Base-by-base conservation (phyloP, 2,113 vertebrate genomes). In the Chaetops frenatus region DNA sequence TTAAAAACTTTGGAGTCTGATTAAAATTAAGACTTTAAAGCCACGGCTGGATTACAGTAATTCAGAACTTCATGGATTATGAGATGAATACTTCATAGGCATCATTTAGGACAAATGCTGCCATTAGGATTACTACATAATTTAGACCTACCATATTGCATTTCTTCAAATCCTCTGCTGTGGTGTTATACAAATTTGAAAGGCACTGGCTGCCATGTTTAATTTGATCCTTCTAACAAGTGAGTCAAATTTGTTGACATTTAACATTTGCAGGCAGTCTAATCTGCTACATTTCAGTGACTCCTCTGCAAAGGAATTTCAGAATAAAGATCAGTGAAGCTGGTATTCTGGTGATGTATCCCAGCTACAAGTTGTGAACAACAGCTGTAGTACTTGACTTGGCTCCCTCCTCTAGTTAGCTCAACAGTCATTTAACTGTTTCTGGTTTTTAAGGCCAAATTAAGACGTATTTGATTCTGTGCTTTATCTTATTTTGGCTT, bases 21-120 rank as follows among this genome's bases (percentile, higher is more conserved):
- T 96, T 97, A 90, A 96, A 95, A 90, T 51, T 15, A 90, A 86
- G 87, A 94, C 91, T 90, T 96, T 86, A 87, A 95, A 96, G 20
- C 85, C 65, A 47, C 38, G 42, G 70, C 25, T 95, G 82, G 88
- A 95, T 91, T 96, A 95, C 71, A 83, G 79, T 45, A 94, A 96
- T 92, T 94, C 93, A 58, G 54, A 91, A 92, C 57, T 85, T 93
- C 80, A 88, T 69, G 84, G 81, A 94, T 96, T 89, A 94, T 74
- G 69, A 93, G 77, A 88, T 81, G 38, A 95, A 94, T 87, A 81
- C 29, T 82, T 95, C 77, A 81, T 19, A 47, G 73, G 44, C 94
- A 94, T 85, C 19, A 29, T 73, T 96, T 57, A 84, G 64, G 65
- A 90, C 47, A 78, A 97, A 89, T 36, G 48, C 42, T 92, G 61